Evolutionary conservation across 2,888 invertebrate genomes (phyloP), one percentile per base, ranked within the genome.

Genomic region (Andricus curvator): DNA sequence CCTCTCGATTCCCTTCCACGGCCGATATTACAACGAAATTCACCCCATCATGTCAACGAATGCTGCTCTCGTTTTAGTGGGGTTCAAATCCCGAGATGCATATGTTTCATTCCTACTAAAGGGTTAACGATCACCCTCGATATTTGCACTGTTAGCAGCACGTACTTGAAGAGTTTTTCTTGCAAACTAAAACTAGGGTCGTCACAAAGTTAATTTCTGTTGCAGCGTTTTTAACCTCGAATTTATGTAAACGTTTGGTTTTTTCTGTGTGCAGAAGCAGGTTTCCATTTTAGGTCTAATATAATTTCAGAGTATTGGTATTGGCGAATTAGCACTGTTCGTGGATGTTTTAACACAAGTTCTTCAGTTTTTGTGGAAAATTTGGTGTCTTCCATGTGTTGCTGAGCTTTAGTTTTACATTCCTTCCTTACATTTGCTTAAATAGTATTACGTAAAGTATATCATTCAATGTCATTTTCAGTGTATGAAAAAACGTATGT

Each of bases 1-100:
- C 51, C 74, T 56, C 56, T 56, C 56, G 56, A 74, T 74, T 56
- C 74, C 25, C 33, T 74, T 60, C 37, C 33, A 74, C 74, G 33
- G 22, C 17, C 20, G 2, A 17, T 13, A 74, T 60, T 56, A 60
- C 56, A 56, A 20, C 33, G 13, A 74, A 74, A 74, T 20, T 33
- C 74, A 56, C 48, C 51, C 70, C 15, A 56, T 51, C 29, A 74
- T 56, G 33, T 33, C 56, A 56, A 74, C n/a, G 33, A 56, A 37
- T 56, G 33, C 29, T 70, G 48, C 25, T 67, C 22, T 15, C 48
- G 20, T 17, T 70, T 70, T 70, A 70, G 29, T 29, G 20, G 17
- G 29, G 11, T 48, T 51, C 48, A 70, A 70, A 29, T 20, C 66
- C 60, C 60, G 22, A 9, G 17, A 66, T 66, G 66, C 20, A 37